phyloP scores from a whole-genome alignment of 2,113 vertebrate genomes.

The Rhodinocichla rosea region DNA sequence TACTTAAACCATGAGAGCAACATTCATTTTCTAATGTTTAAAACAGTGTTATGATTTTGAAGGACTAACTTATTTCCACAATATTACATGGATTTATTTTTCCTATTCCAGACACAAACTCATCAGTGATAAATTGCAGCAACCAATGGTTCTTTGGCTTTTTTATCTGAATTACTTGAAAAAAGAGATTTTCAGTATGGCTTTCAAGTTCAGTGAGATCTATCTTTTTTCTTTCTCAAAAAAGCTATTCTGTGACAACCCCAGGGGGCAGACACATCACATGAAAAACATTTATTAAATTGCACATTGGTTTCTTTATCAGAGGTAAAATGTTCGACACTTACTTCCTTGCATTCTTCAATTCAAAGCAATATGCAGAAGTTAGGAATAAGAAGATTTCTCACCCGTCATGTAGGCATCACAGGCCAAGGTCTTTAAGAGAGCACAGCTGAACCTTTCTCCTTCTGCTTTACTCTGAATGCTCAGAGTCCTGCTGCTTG shows the following conservation, averaged over 20 bases:
- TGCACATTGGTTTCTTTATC: not conserved
- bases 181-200: not conserved
- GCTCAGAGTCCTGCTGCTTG: not conserved
- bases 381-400: not conserved
- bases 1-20: not conserved
- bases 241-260: not conserved
- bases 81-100: not conserved
- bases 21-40: not conserved
- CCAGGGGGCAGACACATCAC: not conserved
- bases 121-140: not conserved
- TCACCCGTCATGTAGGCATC: not conserved
- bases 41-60: not conserved
- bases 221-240: not conserved
- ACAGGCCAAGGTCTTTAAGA: not conserved
- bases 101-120: not conserved
- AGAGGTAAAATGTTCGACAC: not conserved
- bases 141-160: not conserved
- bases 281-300: constrained; percentile 7
- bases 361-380: not conserved
- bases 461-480: not conserved
- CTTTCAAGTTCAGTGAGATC: not conserved
- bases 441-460: not conserved
- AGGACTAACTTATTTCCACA: not conserved
- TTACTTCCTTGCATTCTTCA: not conserved
- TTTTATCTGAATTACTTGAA: not conserved